Conservation (phyloP, 1,140 invertebrate species). For the Hesperophylax magnus region DNA sequence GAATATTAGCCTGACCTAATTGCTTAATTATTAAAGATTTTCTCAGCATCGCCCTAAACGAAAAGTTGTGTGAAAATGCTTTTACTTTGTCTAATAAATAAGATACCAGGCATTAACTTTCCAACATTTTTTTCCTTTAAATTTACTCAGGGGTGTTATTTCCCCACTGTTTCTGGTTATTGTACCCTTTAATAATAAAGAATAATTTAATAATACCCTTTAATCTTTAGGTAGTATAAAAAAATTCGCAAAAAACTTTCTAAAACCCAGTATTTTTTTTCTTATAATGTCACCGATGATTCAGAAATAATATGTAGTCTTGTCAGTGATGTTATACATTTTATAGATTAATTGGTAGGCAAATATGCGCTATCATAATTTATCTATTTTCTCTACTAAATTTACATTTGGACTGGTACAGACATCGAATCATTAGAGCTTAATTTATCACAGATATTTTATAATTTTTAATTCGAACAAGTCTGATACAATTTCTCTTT, state of each 20-base stretch:
- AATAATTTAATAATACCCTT: too few species aligned
- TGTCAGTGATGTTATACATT: conserved; percentile 25
- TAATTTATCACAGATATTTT: conserved; percentile 20
- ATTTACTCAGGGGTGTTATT: too few species aligned
- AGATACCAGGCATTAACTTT: too few species aligned
- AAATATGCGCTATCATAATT: conserved; percentile 13
- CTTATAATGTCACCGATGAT: conserved; percentile 9
- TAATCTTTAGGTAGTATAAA: too few species aligned
- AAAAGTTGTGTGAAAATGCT: too few species aligned
- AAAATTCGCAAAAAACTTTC: conserved; percentile 10
- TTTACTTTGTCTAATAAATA: too few species aligned
- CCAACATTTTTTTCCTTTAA: too few species aligned
- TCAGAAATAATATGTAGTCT: neutral
- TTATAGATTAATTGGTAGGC: conserved; percentile 19
- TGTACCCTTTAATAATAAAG: too few species aligned
- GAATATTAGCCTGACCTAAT: too few species aligned
- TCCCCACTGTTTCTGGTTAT: too few species aligned
- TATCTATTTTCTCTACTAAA: conserved; percentile 7
- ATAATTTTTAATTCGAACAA: conserved; percentile 7
- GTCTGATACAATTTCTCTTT: conserved; percentile 34
- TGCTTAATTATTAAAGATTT: too few species aligned
- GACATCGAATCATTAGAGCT: conserved; percentile 10
- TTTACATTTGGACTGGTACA: neutral
- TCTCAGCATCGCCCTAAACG: too few species aligned
- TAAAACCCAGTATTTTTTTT: conserved; percentile 4